These are phyloP conservation scores for Pachydiplax longipennis DNA, from an alignment of 2,888 invertebrate genomes.

Conservation along the genomic window DNA sequence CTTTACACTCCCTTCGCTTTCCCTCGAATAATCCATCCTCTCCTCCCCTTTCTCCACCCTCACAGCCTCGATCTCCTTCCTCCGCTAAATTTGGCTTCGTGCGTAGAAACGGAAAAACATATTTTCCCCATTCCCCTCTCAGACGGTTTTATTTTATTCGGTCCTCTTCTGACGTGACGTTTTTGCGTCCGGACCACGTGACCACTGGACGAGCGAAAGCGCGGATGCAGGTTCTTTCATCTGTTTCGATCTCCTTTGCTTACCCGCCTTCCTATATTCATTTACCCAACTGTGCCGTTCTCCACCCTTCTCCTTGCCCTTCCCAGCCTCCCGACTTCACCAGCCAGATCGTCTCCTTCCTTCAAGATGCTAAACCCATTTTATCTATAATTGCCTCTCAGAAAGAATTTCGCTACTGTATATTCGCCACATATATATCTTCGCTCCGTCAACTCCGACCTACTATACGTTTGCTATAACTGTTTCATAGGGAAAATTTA, in stretches of 20 bases:
- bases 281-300: background rate
- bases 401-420: too few species aligned
- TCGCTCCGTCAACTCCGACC: too few species aligned
- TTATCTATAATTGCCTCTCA: too few species aligned
- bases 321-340: background rate
- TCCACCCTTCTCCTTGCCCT: background rate
- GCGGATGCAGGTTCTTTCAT: background rate
- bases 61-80: background rate
- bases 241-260: background rate
- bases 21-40: background rate
- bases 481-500: too few species aligned
- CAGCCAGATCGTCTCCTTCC: background rate
- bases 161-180: background rate
- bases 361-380: background rate
- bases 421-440: too few species aligned
- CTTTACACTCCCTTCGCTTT: background rate
- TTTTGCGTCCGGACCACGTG: background rate
- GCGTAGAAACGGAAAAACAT: conserved; percentile 24
- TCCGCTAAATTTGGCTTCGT: conserved; percentile 39
- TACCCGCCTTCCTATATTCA: background rate
- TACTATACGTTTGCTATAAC: too few species aligned
- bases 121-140: background rate
- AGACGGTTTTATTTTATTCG: background rate
- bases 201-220: background rate
- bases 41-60: background rate